A percentile compares a stretch with the other conserved stretches of the same genome.
Evolutionary conservation across 1,140 invertebrate species (phyloP).

Genomic region (Drosophila funebris): DNA sequence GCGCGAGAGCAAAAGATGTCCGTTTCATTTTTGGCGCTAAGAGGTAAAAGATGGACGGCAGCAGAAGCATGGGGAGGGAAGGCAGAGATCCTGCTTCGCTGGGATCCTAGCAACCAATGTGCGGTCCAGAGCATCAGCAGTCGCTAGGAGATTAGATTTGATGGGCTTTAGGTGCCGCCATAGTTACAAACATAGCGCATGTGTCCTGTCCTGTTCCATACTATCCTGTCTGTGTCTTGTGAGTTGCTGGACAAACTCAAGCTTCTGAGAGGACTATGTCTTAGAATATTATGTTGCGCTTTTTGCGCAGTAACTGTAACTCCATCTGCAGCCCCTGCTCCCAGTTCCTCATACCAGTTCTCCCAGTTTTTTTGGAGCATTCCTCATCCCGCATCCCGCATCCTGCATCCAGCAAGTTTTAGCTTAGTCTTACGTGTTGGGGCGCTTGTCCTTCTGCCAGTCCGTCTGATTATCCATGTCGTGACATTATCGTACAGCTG

Average conservation of each 20-base stretch:
- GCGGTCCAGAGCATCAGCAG: conserved; percentile 66
- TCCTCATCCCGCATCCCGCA: neutral
- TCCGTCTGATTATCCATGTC: conserved; percentile 6
- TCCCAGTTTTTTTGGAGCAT: too few species aligned
- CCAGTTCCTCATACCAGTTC: too few species aligned
- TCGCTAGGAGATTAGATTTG: conserved; percentile 79
- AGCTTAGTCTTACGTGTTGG: neutral
- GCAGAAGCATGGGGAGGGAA: neutral
- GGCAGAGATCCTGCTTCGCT: neutral
- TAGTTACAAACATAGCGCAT: conserved; percentile 47
- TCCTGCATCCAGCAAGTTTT: neutral
- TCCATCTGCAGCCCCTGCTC: neutral
- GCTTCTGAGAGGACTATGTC: conserved; percentile 18
- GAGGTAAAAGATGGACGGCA: conserved; percentile 2
- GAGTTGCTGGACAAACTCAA: conserved; percentile 2
- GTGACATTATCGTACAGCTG: conserved; percentile 1
- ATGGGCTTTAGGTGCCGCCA: conserved; percentile 75
- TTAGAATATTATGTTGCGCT: conserved; percentile 24
- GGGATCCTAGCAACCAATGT: conserved; percentile 61
- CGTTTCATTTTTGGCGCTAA: conserved; percentile 62
- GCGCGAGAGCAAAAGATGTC: conserved; percentile 61
- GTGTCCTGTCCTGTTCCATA: conserved; percentile 20
- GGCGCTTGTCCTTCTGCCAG: conserved; percentile 5
- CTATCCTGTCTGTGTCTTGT: conserved; percentile 9
- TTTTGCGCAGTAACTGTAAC: conserved; percentile 20